Evolutionary conservation across 2,888 invertebrate genomes (phyloP), one percentile per base, ranked within the genome.

Genomic region (Conomelus anceps): DNA sequence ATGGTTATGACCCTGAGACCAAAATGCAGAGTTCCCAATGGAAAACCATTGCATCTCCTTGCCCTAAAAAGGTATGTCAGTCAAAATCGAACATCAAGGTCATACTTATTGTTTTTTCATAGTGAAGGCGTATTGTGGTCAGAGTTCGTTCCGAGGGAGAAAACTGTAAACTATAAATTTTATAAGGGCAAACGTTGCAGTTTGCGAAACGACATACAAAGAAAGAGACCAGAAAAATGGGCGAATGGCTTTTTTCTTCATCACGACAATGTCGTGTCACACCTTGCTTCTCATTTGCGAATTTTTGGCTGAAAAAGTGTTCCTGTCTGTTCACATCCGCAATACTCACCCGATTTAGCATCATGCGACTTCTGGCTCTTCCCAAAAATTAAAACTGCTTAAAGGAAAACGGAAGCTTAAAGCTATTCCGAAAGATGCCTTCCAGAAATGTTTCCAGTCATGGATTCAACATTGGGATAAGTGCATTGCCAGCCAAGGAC

Each of bases 121-220:
- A 87, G 17, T 87, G 87, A 87, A 22, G 29, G 29, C 87, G 22
- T 84, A 84, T n/a, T 84, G 20, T 22, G 22, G 41, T 87, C 87
- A 87, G 23, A 87, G 87, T 87, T 87, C 87, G 17, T 34, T 87
- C 87, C 87, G 41, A 87, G 17, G 29, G n/a, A 22, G 22, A 84
- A n/a, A 84, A 84, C 7, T 84, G 87, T 87, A 87, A 87, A 34
- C 22, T 34, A n/a, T 9, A 41, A 34, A 87, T 26, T 29, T 87
- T 26, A 87, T 29, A 87, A 87, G 34, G 22, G 6, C 11, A 22
- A 22, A 87, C 34, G 29, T 22, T 22, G 41, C 29, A 11, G 87
- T 87, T 87, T 87, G 87, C 26, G 87, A 87, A 87, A 87, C 87
- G 34, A 87, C 22, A 41, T 29, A 22, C 34, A 41, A 22, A 34